Conservation (phyloP, 2,797 vertebrate genomes). For the Eleutherodactylus coqui region DNA sequence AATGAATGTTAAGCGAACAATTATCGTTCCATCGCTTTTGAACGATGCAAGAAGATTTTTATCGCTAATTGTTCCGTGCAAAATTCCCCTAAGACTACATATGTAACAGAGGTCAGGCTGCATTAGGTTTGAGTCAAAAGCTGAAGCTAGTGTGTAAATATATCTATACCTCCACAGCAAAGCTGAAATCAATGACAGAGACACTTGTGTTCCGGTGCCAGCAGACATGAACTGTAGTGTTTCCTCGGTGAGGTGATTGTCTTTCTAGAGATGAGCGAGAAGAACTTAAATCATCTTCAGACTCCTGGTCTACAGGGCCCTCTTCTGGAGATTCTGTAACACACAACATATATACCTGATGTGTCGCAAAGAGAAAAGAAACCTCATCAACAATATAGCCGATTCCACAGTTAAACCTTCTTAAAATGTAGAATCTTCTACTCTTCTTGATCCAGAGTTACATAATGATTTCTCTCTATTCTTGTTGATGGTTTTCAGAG, state of each 20-base stretch:
- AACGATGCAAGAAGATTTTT: too few species aligned
- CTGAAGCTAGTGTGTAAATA: neutral
- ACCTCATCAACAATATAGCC: neutral
- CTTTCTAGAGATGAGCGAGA: conserved; percentile 87
- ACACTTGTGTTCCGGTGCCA: conserved; percentile 99
- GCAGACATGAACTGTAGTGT: conserved; percentile 98
- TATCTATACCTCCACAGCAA: conserved; percentile 91
- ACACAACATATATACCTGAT: neutral
- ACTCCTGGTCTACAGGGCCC: conserved; percentile 88
- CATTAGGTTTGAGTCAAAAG: neutral
- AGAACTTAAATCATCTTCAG: conserved; percentile 90
- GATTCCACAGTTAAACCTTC: neutral
- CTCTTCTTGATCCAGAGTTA: too few species aligned
- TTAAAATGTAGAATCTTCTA: too few species aligned
- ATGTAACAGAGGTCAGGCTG: neutral
- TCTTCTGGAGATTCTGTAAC: conserved; percentile 89
- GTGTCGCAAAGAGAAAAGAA: neutral
- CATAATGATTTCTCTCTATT: too few species aligned
- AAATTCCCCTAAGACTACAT: too few species aligned
- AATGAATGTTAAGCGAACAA: too few species aligned
- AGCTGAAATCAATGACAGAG: conserved; percentile 98
- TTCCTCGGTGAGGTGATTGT: conserved; percentile 91
- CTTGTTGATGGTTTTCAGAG: too few species aligned
- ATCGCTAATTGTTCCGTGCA: too few species aligned
- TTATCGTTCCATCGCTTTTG: too few species aligned